Base-by-base conservation (phyloP, 2,797 vertebrate species). In the Hyperoplus lanceolatus region DNA sequence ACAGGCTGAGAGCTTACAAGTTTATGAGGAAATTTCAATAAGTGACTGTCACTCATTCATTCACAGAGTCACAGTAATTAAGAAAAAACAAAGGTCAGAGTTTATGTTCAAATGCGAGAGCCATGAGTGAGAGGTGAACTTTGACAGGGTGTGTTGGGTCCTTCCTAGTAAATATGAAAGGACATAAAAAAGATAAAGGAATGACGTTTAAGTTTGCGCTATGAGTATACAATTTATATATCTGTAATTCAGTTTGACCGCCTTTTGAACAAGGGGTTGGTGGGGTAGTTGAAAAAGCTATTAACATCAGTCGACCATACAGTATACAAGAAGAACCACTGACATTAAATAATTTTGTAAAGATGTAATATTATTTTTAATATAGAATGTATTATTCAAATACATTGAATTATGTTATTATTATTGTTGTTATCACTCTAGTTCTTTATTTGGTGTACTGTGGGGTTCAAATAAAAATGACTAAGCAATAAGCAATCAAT, bases 131-230 rank as follows among this genome's bases (percentile, higher is more conserved):
- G 56, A 50, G 18, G 8, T 88, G 81, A 87, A 86, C 90, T 92
- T 93, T 92, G 89, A 79, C 57, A 80, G 70, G 84, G 92, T 71
- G 87, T 89, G 84, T 73, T 65, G 56, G 63, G 80, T 80, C 66
- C 18, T 53, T 55, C 2, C 38, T 16, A 43, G 18, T 64, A 50
- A 61, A 70, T 74, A 64, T 77, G 53, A 72, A 63, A 45, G 0
- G 6, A 0, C 21, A 67, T 81, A 29, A 76, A 72, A 77, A 46
- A 79, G n/a, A 70, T 74, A 59, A 75, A 79, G 45, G 12, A 6
- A 39, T 49, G 54, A 42, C 14, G 49, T 49, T 66, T 3, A 58
- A 38, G 43, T 1, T 21, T 6, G 8, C 48, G 18, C 13, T 38
- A 3, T 29, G 18, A 39, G 16, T 10, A 29, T 29, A 29, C 29